These are phyloP conservation scores for Taenioides sp. DNA, from an alignment of 2,797 vertebrate genomes.

Conservation along the genomic window DNA sequence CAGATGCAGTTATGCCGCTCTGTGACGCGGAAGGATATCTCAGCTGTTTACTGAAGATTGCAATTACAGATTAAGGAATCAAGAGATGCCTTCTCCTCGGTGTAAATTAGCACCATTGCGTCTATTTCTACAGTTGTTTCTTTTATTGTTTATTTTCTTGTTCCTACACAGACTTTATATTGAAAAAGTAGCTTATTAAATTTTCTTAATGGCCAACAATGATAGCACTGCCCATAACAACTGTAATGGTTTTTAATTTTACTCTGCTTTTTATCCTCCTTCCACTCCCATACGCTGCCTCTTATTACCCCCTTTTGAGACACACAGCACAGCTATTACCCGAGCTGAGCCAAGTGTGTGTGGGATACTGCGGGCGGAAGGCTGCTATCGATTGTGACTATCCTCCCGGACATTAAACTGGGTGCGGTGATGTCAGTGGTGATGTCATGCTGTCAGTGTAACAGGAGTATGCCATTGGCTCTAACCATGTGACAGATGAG, in stretches of 20 bases:
- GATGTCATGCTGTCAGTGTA: slow-evolving; percentile 74
- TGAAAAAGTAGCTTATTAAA: slow-evolving; percentile 46
- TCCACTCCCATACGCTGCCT: slow-evolving; percentile 49
- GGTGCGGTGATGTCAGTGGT: slow-evolving; percentile 72
- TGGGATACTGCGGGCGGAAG: slow-evolving; percentile 42
- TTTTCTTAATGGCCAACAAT: slow-evolving; percentile 47
- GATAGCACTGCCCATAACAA: slow-evolving; percentile 33
- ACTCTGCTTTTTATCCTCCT: slow-evolving; percentile 46
- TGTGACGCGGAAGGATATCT: slow-evolving; percentile 61
- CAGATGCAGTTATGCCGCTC: slow-evolving; percentile 61
- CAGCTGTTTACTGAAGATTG: slow-evolving; percentile 57
- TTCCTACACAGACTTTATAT: slow-evolving; percentile 32
- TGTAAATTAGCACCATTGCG: slow-evolving; percentile 51
- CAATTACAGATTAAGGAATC: slow-evolving; percentile 71
- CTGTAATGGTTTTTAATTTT: slow-evolving; percentile 63
- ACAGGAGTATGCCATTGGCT: slow-evolving; percentile 74
- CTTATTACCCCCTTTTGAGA: slow-evolving; percentile 53
- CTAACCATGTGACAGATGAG: slow-evolving; percentile 71
- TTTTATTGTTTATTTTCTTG: slow-evolving; percentile 20
- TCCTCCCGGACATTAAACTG: slow-evolving; percentile 65
- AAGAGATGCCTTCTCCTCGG: slow-evolving; percentile 36
- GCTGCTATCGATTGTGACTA: slow-evolving; percentile 61
- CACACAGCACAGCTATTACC: slow-evolving; percentile 42
- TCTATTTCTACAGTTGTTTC: slow-evolving; percentile 41
- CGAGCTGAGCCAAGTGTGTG: slow-evolving; percentile 29